Evolutionary conservation across 2,888 invertebrate genomes (phyloP), one percentile per base, ranked within the genome.

Genomic region (Acrocera orbiculus): DNA sequence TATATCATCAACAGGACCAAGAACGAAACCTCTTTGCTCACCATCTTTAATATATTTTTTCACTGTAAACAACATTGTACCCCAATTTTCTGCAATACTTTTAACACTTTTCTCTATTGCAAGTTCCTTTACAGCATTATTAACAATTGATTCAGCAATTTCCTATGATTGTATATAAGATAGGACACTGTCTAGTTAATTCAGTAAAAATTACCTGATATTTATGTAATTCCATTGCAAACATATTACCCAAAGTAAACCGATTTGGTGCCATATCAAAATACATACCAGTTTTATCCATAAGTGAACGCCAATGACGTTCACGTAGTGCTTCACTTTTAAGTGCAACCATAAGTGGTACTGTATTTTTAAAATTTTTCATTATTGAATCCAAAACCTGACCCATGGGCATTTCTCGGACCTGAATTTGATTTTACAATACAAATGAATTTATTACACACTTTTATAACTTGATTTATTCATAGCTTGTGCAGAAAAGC

Each of bases 231-330:
- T 92, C 80, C 90, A 92, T 90, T 2, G 78, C 71, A 52, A 92
- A 92, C 75, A 92, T 81, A 51, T 89, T 86, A 38, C 85, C 83
- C 39, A 92, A 61, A 0, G 89, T 90, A 47, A 92, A 90, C n/a
- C 78, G 70, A 14, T 83, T 79, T 4, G 85, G 76, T 3, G 80
- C 69, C 78, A 90, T 87, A 49, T 90, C 87, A 53, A 90, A 90
- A 40, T 69, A 63, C 47, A 75, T 66, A 10, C 69, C 73, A 10
- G 90, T 92, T 58, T 82, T 83, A 3, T 62, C 61, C 90, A 92
- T 90, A 29, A 92, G 63, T 46, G 80, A 73, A 44, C 73, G 70
- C 92, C 92, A 93, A 59, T 93, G 92, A 9, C 90, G 67, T 44
- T 85, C 82, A 8, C 87, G 64, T 56, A 93, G 69, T 0, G 90